A percentile compares a stretch with the other conserved stretches of the same genome.
phyloP scores from a whole-genome alignment of 2,797 vertebrate species.

The Tamandua tetradactyla region DNA sequence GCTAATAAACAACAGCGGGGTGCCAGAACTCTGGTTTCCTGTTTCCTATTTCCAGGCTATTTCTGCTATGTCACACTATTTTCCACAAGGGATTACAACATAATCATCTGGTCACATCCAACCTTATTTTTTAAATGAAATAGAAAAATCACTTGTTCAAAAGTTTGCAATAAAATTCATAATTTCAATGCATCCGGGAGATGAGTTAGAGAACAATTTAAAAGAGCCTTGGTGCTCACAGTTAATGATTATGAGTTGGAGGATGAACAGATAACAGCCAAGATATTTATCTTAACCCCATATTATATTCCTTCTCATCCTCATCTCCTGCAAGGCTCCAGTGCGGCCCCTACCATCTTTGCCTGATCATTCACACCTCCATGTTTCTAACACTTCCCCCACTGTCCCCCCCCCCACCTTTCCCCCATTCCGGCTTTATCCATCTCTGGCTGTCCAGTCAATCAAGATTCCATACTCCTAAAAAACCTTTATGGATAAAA shows the following conservation, averaged over 20 bases:
- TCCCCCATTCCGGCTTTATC: neutral
- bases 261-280: neutral
- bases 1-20: neutral
- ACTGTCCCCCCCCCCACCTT: no score
- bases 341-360: neutral
- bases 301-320: neutral
- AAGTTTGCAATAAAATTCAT: conserved; percentile 22
- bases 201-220: neutral
- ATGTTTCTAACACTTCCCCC: neutral
- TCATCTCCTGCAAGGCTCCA: neutral
- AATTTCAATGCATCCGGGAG: neutral
- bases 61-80: neutral
- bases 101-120: neutral
- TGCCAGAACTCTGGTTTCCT: neutral
- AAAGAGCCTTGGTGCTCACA: neutral
- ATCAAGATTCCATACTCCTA: neutral
- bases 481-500: neutral
- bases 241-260: neutral
- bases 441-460: neutral
- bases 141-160: neutral
- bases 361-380: neutral
- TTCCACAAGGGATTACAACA: neutral
- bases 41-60: neutral
- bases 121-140: neutral
- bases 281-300: neutral